Conservation (phyloP, 92 coral and sea anemone species). For the Porites divaricata region DNA sequence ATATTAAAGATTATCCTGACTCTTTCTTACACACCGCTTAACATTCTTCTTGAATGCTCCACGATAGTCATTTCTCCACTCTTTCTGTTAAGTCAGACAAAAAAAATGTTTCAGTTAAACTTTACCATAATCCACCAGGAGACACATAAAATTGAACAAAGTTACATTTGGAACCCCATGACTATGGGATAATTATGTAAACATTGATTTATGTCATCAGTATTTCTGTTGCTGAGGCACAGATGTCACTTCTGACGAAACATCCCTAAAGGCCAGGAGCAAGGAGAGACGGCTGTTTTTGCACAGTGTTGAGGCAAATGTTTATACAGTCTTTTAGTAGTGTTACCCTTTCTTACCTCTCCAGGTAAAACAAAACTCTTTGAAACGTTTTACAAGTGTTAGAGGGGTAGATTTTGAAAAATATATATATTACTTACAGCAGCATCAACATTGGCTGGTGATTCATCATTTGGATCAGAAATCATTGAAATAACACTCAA, state of each 20-base stretch:
- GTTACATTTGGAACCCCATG: too few relatives aligned
- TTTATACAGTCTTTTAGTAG: too few relatives aligned
- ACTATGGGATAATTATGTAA: too few relatives aligned
- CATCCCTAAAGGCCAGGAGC: too few relatives aligned
- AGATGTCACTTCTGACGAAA: too few relatives aligned
- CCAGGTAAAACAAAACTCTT: not conserved
- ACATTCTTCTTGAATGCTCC: constrained; percentile 93
- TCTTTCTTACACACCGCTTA: constrained; percentile 81
- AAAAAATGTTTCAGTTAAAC: not conserved
- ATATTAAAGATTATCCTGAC: constrained; percentile 65
- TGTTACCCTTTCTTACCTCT: too few relatives aligned
- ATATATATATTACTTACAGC: constrained; percentile 75
- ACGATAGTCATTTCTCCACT: constrained; percentile 85
- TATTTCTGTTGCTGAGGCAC: too few relatives aligned
- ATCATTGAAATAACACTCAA: constrained; percentile 98
- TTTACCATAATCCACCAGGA: not conserved
- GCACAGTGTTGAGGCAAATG: too few relatives aligned
- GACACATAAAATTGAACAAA: not conserved
- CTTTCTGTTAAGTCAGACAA: constrained; percentile 72
- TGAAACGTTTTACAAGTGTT: too few relatives aligned
- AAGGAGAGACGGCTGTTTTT: too few relatives aligned
- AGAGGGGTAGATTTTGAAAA: not conserved
- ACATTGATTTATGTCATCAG: too few relatives aligned
- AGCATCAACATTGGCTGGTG: constrained; percentile 99
- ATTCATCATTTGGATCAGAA: constrained; percentile 99